Evolutionary conservation across 2,113 vertebrate genomes (phyloP).

Genomic region (Hyaena hyaena): DNA sequence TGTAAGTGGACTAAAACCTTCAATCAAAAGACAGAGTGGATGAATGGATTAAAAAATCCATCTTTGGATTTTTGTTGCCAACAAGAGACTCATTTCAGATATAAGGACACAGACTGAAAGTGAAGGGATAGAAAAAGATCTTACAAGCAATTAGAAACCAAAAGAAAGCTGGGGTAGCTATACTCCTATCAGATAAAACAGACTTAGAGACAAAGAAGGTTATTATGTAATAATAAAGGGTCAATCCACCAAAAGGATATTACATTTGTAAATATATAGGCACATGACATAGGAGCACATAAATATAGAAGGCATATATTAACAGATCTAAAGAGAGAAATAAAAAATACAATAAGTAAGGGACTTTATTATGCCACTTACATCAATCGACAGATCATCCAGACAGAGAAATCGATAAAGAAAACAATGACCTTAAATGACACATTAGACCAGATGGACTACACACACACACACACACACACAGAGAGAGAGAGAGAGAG

Average conservation of each 20-base stretch:
- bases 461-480: not conserved
- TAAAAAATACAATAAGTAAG: not conserved
- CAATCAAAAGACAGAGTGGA: not conserved
- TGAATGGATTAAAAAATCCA: not conserved
- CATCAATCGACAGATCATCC: not conserved
- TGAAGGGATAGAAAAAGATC: not conserved
- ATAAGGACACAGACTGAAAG: not conserved
- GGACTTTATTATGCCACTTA: not conserved
- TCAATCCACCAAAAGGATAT: not conserved
- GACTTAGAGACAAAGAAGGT: not conserved
- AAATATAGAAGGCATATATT: not conserved
- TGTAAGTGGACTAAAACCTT: not conserved
- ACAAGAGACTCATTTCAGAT: not conserved
- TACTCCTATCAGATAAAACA: not conserved
- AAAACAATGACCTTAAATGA: not conserved
- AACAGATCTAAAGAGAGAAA: not conserved
- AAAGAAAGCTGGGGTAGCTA: not conserved
- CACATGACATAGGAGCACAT: not conserved
- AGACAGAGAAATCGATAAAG: not conserved
- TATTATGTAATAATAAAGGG: not conserved
- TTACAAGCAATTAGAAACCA: not conserved
- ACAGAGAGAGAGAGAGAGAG: not conserved
- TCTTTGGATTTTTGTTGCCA: not conserved
- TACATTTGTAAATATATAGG: not conserved
- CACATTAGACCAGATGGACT: not conserved